Evolutionary conservation across 2,113 vertebrate genomes (phyloP), one percentile per base, ranked within the genome.

Genomic region (Struthio camelus): DNA sequence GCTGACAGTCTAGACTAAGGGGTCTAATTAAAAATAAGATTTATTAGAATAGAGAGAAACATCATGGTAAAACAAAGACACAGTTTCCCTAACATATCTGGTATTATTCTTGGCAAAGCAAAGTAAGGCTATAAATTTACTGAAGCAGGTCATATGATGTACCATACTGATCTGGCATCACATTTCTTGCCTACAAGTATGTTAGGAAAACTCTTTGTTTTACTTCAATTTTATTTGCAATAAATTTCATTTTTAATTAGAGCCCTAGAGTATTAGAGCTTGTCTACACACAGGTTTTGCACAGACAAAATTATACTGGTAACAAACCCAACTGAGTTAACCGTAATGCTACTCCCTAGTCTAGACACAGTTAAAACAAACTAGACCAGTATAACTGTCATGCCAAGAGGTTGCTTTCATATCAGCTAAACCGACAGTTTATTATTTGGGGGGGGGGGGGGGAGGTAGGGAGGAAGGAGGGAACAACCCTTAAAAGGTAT

Each of bases 21-120:
- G 71, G 59, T 83, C 91, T 95, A 95, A 96, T 96, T 95, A 91
- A 95, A 96, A 87, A 38, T 53, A 85, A 95, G 89, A 97, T 95
- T 94, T 97, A 95, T 93, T 94, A 80, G 87, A 96, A 67, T 8
- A 59, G 93, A 94, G 81, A 95, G 75, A 92, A 97, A 84, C 13
- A 34, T 78, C 3, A 0, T 32, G 82, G 76, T 83, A 91, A 95
- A 95, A 96, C 94, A 97, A 97, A 96, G 89, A 46, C 83, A 73
- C 62, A 4, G 89, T 90, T 92, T 93, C 87, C 65, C 56, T 27
- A 91, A 75, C 18, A 3, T 89, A 87, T 91, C 89, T 96, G 67
- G 28, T 96, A 87, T 97, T 97, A 93, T 95, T 95, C 87, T 96
- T 97, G 96, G 93, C 95, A 80, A 67, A 88, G 87, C 5, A 4